A percentile compares a stretch with the other conserved stretches of the same genome.
phyloP scores from a whole-genome alignment of 2,888 invertebrate species.

The Drosophila neotestacea region DNA sequence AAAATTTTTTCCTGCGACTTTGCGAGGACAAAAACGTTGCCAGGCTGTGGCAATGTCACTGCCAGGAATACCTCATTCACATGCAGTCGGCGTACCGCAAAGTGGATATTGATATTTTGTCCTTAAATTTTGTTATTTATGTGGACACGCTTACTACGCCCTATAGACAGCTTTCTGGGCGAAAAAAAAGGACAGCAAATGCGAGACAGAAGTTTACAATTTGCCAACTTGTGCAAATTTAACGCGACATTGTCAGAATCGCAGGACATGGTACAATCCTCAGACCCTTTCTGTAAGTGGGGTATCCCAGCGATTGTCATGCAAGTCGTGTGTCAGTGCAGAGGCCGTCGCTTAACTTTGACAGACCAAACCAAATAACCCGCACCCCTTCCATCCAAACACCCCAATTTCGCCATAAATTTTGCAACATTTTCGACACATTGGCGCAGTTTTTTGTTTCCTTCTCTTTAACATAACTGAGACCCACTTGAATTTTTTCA shows the following conservation, averaged over 20 bases:
- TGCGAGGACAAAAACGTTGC: slow-evolving; percentile 11
- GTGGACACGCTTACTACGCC: slow-evolving; percentile 67
- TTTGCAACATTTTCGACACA: slow-evolving; percentile 67
- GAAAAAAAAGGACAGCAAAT: slow-evolving; percentile 6
- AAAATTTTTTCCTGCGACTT: slow-evolving; percentile 36
- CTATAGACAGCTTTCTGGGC: neutral
- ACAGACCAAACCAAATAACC: slow-evolving; percentile 68
- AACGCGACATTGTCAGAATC: slow-evolving; percentile 76
- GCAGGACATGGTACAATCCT: slow-evolving; percentile 23
- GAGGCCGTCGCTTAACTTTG: slow-evolving; percentile 83
- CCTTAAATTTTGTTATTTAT: slow-evolving; percentile 85
- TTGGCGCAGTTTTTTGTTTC: slow-evolving; percentile 35
- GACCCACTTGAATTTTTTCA: slow-evolving; percentile 70
- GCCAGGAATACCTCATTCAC: slow-evolving; percentile 66
- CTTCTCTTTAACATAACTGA: slow-evolving; percentile 6
- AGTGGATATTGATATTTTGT: slow-evolving; percentile 86
- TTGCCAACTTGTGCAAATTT: slow-evolving; percentile 82
- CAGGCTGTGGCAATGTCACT: slow-evolving; percentile 33
- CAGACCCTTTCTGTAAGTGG: slow-evolving; percentile 6
- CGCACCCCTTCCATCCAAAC: slow-evolving; percentile 16
- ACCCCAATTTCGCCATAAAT: slow-evolving; percentile 73
- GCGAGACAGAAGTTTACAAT: slow-evolving; percentile 72
- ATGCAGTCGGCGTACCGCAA: slow-evolving; percentile 84
- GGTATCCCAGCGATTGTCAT: slow-evolving; percentile 71
- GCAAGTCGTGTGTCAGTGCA: slow-evolving; percentile 81